Evolutionary conservation across 2,888 invertebrate species (phyloP).

Genomic region (Nomada fabriciana): DNA sequence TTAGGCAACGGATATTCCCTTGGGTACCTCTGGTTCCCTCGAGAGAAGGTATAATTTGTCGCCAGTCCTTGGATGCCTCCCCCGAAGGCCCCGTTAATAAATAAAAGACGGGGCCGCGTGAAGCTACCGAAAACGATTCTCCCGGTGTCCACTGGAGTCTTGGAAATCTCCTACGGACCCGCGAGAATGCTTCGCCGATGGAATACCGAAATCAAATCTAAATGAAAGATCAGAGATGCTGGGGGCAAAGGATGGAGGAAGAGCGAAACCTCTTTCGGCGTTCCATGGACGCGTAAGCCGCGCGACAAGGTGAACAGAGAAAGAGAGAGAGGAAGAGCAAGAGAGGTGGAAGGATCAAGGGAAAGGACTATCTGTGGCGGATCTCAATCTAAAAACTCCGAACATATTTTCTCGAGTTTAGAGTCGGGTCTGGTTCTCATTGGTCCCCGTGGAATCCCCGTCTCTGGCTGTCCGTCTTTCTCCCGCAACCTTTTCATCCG

Average conservation of each 20-base stretch:
- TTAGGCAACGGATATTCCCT: too few relatives aligned
- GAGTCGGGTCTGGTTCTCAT: slow-evolving; percentile 65
- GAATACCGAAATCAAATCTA: slow-evolving; percentile 70
- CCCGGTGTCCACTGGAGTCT: slow-evolving; percentile 19
- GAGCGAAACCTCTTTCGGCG: slow-evolving; percentile 63
- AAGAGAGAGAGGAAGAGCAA: not conserved
- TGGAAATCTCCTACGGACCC: slow-evolving; percentile 11
- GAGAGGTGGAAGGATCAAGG: slow-evolving; percentile 31
- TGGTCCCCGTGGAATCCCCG: slow-evolving; percentile 69
- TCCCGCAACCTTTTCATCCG: slow-evolving; percentile 50
- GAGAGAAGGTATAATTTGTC: slow-evolving; percentile 10
- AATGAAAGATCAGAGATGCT: slow-evolving; percentile 68
- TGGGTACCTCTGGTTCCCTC: not conserved
- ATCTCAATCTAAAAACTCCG: slow-evolving; percentile 73
- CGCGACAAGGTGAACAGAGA: not conserved
- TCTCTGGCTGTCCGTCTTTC: slow-evolving; percentile 58
- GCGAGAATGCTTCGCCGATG: slow-evolving; percentile 20
- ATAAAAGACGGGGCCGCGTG: not conserved
- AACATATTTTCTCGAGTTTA: slow-evolving; percentile 80
- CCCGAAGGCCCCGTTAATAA: slow-evolving; percentile 21
- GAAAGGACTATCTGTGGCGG: slow-evolving; percentile 68
- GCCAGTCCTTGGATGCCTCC: not conserved
- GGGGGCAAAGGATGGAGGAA: slow-evolving; percentile 32
- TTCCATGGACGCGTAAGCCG: slow-evolving; percentile 50
- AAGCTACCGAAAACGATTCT: slow-evolving; percentile 54